Evolutionary conservation across 2,888 invertebrate genomes (phyloP).

Genomic region (Pomacea canaliculata): DNA sequence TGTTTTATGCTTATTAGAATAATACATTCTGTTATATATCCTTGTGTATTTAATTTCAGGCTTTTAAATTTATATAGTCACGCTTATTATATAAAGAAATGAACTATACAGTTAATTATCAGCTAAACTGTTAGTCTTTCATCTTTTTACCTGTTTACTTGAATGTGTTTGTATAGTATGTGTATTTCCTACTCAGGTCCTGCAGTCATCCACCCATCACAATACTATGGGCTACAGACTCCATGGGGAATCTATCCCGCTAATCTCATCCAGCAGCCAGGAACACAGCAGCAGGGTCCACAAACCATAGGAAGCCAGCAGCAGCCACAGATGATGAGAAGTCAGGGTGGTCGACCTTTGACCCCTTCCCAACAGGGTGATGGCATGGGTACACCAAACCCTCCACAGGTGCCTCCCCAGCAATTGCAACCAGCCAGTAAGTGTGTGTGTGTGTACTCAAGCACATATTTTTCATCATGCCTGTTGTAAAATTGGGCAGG

Average conservation of each 20-base stretch:
- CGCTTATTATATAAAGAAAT: too few relatives aligned
- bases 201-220: constrained; percentile 78
- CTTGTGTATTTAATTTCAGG: too few relatives aligned
- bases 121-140: too few relatives aligned
- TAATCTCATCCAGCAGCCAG: constrained; percentile 58
- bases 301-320: constrained; percentile 66
- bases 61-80: too few relatives aligned
- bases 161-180: not conserved
- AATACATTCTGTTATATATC: too few relatives aligned
- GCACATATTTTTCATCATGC: not conserved
- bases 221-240: constrained; percentile 88
- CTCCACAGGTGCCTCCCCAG: constrained; percentile 45
- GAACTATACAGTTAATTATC: too few relatives aligned
- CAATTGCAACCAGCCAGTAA: constrained; percentile 54
- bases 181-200: constrained; percentile 45
- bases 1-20: too few relatives aligned
- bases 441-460: not conserved
- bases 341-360: constrained; percentile 61
- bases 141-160: too few relatives aligned
- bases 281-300: constrained; percentile 27
- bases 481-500: too few relatives aligned
- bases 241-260: constrained; percentile 95
- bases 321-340: constrained; percentile 72
- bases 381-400: constrained; percentile 70
- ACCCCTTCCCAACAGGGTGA: constrained; percentile 69